Evolutionary conservation across 2,888 invertebrate genomes (phyloP).

Genomic region (Opisthograptis luteolata): DNA sequence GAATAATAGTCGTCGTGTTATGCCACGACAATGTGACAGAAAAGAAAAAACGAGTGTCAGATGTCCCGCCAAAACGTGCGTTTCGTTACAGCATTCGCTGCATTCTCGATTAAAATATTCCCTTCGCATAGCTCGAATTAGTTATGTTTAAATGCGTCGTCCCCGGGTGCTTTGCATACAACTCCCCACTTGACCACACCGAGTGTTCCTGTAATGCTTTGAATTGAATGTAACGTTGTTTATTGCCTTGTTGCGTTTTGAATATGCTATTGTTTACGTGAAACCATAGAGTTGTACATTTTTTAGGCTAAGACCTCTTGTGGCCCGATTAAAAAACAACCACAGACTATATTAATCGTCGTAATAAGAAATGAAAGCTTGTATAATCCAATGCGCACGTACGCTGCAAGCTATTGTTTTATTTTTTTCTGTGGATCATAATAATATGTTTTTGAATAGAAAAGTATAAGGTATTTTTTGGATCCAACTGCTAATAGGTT

Average conservation of each 20-base stretch:
- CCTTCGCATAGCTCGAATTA: constrained; percentile 58
- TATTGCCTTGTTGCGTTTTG: constrained; percentile 56
- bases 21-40: background rate
- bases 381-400: constrained; percentile 14
- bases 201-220: constrained; percentile 61
- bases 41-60: constrained; percentile 41
- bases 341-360: constrained; percentile 23
- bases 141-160: constrained; percentile 66
- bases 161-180: constrained; percentile 54
- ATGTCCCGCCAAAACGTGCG: constrained; percentile 47
- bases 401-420: background rate
- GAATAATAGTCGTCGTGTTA: background rate
- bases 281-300: constrained; percentile 43
- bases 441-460: too few species aligned
- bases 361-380: constrained; percentile 6
- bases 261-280: constrained; percentile 58
- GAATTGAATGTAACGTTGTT: constrained; percentile 67
- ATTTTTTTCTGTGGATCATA: background rate
- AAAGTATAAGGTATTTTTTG: too few species aligned
- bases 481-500: too few species aligned
- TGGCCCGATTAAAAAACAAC: constrained; percentile 31
- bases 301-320: constrained; percentile 25
- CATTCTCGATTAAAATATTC: constrained; percentile 53
- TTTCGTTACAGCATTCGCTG: constrained; percentile 45
- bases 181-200: constrained; percentile 72